Evolutionary conservation across 2,888 invertebrate genomes (phyloP), one percentile per base, ranked within the genome.

Genomic region (Lycocerus yunnanus): DNA sequence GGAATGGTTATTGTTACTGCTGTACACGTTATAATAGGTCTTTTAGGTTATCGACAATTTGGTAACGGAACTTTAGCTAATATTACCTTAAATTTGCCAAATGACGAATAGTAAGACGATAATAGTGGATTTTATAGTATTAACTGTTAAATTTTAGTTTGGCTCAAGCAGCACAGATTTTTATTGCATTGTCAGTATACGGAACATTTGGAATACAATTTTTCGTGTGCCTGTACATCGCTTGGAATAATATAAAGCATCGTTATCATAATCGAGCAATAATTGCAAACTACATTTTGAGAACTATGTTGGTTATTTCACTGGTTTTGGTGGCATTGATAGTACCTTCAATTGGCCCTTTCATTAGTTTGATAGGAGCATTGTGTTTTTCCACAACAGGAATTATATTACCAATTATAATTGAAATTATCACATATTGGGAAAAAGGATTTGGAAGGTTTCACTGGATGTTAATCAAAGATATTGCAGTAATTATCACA

Each of bases 161-260:
- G 18, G 96, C 97, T n/a, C 94, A 97, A 89, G 88, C 92, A 60
- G 97, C 97, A 11, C 94, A 95, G 87, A 88, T 97, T 72, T 89
- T 96, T 75, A 97, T 98, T 84, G 95, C 93, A 2, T 85, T 97
- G 61, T 96, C 97, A 8, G 96, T 99, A 0, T 97, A 94, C 87
- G 94, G 97, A 86, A 97, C 98, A 0, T 99, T 97, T 85, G 97
- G 97, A 8, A 91, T 99, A n/a, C 98, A 99, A 88, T 97, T 98
- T 88, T 99, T 95, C 88, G 98, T 99, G 14, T 97, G 98, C 85
- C 90, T 98, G 73, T 95, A 96, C 84, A 97, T 99, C 79, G 93
- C 93, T 77, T 97, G 97, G 96, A 94, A 93, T 82, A 89, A 89
- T 68, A 89, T 98, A 69, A 93, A 95, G 84, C 92, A 94, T 0